A percentile compares a stretch with the other conserved stretches of the same genome.
Evolutionary conservation across 2,797 vertebrate genomes (phyloP).

Genomic region (Rhabdomys pumilio): DNA sequence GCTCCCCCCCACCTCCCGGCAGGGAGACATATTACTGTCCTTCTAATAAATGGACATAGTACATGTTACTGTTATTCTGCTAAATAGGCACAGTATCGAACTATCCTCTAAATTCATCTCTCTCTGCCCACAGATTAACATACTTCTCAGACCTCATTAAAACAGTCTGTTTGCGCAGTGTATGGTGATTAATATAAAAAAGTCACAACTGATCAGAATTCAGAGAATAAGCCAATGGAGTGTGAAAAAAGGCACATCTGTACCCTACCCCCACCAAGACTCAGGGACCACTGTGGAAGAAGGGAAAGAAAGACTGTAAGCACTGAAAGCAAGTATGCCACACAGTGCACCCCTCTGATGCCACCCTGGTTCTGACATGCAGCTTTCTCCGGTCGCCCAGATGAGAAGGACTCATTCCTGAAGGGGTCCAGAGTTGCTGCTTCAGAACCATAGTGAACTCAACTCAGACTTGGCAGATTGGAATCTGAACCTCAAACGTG

Average conservation of each 20-base stretch:
- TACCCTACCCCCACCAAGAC: not conserved
- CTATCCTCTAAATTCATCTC: not conserved
- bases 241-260: not conserved
- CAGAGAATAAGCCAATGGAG: not conserved
- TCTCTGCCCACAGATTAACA: not conserved
- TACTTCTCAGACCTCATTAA: not conserved
- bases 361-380: not conserved
- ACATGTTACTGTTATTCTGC: not conserved
- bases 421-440: not conserved
- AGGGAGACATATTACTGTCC: not conserved
- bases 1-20: no score
- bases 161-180: not conserved
- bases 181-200: not conserved
- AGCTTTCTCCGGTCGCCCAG: not conserved
- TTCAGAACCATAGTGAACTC: not conserved
- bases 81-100: not conserved
- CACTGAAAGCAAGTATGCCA: not conserved
- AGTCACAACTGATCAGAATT: not conserved
- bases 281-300: not conserved
- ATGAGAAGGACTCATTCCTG: not conserved
- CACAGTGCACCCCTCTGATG: not conserved
- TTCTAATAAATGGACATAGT: not conserved
- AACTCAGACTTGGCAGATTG: not conserved
- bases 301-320: not conserved
- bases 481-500: not conserved